phyloP scores from a whole-genome alignment of 2,113 vertebrate genomes.

The Aphelocoma coerulescens region DNA sequence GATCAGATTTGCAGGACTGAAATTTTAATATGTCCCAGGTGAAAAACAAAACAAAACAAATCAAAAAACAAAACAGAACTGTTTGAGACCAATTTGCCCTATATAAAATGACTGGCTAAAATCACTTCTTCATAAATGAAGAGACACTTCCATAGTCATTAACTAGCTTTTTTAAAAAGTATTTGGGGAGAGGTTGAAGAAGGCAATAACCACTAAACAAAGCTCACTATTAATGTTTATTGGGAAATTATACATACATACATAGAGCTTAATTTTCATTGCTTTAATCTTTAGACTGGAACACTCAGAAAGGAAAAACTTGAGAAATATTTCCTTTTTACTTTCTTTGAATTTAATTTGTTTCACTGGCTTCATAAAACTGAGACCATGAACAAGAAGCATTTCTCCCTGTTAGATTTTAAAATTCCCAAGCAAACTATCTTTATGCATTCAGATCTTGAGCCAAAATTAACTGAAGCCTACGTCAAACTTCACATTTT shows the following conservation, averaged over 20 bases:
- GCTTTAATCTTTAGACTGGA: background rate
- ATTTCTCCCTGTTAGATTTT: background rate
- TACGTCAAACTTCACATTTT: background rate
- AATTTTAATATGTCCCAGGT: background rate
- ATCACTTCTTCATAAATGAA: background rate
- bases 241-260: background rate
- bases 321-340: background rate
- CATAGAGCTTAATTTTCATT: background rate
- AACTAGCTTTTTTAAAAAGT: accelerated
- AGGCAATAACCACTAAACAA: background rate
- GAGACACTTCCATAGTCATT: background rate
- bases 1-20: background rate
- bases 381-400: background rate
- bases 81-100: background rate
- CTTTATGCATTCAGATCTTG: background rate
- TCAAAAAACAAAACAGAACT: background rate
- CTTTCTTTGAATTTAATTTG: background rate
- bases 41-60: background rate
- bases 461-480: background rate
- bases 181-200: background rate
- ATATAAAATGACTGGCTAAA: background rate
- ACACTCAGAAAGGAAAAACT: background rate
- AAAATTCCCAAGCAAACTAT: background rate
- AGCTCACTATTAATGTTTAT: background rate
- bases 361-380: background rate